phyloP scores from a whole-genome alignment of 2,797 vertebrate species.

The Pseudochromis fuscus region DNA sequence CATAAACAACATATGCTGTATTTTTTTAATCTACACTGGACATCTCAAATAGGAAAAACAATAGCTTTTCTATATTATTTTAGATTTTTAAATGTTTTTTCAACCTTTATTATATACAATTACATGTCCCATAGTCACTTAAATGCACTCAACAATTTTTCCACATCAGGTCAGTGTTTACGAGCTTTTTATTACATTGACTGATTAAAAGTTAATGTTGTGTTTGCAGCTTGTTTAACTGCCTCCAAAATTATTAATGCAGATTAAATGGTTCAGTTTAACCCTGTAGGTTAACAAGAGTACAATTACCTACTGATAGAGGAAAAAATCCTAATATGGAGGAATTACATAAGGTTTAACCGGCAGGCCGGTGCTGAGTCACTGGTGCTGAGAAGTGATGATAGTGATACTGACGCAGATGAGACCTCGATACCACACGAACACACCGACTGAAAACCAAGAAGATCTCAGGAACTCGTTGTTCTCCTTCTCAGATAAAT shows the following conservation, averaged over 20 bases:
- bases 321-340: neutral
- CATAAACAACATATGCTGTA: no score
- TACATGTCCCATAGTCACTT: no score
- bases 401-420: slow-evolving; percentile 22
- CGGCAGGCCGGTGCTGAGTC: slow-evolving; percentile 23
- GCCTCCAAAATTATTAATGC: neutral
- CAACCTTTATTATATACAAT: neutral
- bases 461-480: slow-evolving; percentile 18
- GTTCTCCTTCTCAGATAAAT: slow-evolving; percentile 6
- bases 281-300: neutral
- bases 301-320: neutral
- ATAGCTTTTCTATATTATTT: no score
- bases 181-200: neutral
- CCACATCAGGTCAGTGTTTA: neutral
- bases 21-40: no score
- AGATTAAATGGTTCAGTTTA: neutral
- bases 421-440: neutral
- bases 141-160: no score
- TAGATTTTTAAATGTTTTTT: no score
- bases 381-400: neutral
- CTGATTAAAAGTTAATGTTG: neutral
- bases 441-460: slow-evolving; percentile 14
- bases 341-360: neutral
- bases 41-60: no score
- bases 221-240: neutral